phyloP scores from a whole-genome alignment of 2,797 vertebrate genomes.

The Enteromius unitaeniatus region DNA sequence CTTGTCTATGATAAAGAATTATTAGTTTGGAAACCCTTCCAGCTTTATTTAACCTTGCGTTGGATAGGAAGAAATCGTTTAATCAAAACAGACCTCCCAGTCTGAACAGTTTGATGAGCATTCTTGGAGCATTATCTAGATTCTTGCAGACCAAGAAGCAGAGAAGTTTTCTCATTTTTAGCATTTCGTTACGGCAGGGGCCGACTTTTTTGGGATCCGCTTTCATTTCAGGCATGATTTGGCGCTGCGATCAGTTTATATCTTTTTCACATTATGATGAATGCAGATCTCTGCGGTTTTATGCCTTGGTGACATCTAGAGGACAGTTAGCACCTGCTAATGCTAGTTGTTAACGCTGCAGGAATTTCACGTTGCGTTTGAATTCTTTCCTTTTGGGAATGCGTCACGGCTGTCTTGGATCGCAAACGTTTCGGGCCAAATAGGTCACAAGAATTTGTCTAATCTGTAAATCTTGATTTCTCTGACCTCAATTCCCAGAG shows the following conservation, averaged over 20 bases:
- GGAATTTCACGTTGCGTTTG: conserved; percentile 39
- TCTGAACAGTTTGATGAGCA: conserved; percentile 38
- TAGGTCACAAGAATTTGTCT: conserved; percentile 56
- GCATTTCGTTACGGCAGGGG: neutral
- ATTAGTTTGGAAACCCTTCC: conserved; percentile 44
- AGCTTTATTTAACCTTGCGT: conserved; percentile 59
- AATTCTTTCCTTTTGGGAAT: conserved; percentile 39
- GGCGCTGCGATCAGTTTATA: conserved; percentile 8
- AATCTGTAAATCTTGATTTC: conserved; percentile 47
- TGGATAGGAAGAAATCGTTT: conserved; percentile 38
- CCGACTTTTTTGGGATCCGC: neutral
- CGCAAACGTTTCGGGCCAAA: conserved; percentile 45
- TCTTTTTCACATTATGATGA: conserved; percentile 16
- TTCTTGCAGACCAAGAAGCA: conserved; percentile 13
- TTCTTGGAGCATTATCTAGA: conserved; percentile 7
- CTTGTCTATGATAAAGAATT: conserved; percentile 54
- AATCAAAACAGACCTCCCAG: conserved; percentile 53
- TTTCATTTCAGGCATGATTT: conserved; percentile 41
- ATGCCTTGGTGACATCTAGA: conserved; percentile 28
- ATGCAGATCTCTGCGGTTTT: conserved; percentile 24
- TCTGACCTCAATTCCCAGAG: conserved; percentile 54
- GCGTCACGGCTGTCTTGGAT: conserved; percentile 38
- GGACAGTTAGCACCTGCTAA: conserved; percentile 50
- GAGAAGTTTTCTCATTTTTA: conserved; percentile 19
- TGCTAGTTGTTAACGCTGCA: neutral